phyloP scores from a whole-genome alignment of 2,797 vertebrate species.

The Acipenser transmontanus region DNA sequence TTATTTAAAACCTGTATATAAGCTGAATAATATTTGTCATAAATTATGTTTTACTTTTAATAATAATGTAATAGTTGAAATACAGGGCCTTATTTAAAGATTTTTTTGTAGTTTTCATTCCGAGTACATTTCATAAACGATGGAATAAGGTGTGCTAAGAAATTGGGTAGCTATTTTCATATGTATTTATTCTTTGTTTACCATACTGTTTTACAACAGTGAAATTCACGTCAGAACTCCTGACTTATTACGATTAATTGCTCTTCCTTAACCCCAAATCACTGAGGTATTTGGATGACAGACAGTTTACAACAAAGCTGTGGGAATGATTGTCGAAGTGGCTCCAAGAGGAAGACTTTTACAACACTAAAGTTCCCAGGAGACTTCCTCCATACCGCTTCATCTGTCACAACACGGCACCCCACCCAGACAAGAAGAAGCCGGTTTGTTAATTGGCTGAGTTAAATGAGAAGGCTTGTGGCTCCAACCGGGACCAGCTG shows the following conservation, averaged over 20 bases:
- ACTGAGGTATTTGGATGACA: too few species aligned
- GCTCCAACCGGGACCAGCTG: background rate
- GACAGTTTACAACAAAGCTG: slow-evolving; percentile 11
- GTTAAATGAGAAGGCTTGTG: slow-evolving; percentile 16
- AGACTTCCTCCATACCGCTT: slow-evolving; percentile 23
- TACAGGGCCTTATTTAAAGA: too few species aligned
- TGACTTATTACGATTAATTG: too few species aligned
- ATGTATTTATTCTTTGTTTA: background rate
- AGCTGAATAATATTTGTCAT: too few species aligned
- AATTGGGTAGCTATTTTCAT: background rate
- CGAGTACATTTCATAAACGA: too few species aligned
- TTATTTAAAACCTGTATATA: too few species aligned
- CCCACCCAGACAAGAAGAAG: slow-evolving; percentile 8
- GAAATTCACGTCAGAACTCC: background rate
- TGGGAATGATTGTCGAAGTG: slow-evolving; percentile 29
- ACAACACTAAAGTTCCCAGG: slow-evolving; percentile 17
- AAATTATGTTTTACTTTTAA: too few species aligned
- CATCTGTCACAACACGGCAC: slow-evolving; percentile 26
- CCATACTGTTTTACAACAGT: background rate
- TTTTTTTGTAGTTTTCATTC: too few species aligned
- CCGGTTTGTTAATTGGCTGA: slow-evolving; percentile 17
- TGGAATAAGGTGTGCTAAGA: too few species aligned
- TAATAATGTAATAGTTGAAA: too few species aligned
- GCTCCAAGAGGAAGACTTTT: slow-evolving; percentile 12
- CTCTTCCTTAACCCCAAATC: too few species aligned